A percentile compares a stretch with the other conserved stretches of the same genome.
Conservation (phyloP, 2,113 vertebrate genomes). For the Phalacrocorax pelagicus region DNA sequence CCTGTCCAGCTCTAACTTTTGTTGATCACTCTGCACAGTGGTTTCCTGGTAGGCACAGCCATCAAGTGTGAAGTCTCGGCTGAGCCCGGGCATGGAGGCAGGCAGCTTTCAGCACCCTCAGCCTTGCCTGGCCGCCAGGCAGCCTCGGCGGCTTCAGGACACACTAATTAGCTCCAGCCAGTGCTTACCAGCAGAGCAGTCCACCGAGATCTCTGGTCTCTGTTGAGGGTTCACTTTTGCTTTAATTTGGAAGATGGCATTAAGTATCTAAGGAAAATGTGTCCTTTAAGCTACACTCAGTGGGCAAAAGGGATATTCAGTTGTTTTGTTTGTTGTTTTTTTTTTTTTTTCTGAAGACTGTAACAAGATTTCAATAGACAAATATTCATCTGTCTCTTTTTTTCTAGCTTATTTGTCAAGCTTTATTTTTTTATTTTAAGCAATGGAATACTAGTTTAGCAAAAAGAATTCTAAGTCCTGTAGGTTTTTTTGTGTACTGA, state of each 20-base stretch:
- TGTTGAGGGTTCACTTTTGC: neutral
- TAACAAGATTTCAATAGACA: neutral
- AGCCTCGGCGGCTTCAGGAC: neutral
- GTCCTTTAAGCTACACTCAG: neutral
- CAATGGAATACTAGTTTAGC: neutral
- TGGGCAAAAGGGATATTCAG: neutral
- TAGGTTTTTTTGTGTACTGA: accelerated
- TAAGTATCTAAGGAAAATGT: neutral
- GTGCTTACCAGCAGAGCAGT: neutral
- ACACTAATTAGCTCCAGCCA: neutral
- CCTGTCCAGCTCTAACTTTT: neutral
- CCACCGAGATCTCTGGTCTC: neutral
- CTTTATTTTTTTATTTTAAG: neutral
- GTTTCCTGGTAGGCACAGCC: neutral
- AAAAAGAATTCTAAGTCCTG: neutral
- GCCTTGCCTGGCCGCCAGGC: neutral
- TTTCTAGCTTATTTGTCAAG: neutral
- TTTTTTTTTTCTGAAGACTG: neutral
- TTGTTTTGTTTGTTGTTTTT: neutral
- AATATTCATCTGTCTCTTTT: neutral
- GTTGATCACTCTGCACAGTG: neutral
- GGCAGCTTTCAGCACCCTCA: neutral
- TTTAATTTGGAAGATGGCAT: neutral
- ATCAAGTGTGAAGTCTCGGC: accelerated
- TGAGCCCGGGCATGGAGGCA: accelerated